Evolutionary conservation across 2,797 vertebrate genomes (phyloP).

Genomic region (Eurystomus glaucurus): DNA sequence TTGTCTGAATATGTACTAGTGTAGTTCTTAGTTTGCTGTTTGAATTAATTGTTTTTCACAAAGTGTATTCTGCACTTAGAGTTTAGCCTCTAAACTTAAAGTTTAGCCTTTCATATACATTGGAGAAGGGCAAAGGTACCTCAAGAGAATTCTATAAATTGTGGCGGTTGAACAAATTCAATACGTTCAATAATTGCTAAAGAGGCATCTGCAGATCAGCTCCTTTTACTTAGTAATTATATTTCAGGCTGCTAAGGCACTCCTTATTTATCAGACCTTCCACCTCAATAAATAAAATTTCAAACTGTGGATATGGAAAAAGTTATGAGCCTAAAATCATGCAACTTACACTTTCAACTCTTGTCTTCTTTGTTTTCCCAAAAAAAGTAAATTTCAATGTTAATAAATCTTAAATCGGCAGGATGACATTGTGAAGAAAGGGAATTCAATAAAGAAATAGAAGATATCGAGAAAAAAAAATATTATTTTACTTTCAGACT

Average conservation of each 20-base stretch:
- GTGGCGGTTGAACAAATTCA: background rate
- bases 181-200: background rate
- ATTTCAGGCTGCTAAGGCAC: background rate
- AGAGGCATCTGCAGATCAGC: fast-evolving
- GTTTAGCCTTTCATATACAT: background rate
- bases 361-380: background rate
- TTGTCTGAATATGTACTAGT: background rate
- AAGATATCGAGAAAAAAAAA: background rate
- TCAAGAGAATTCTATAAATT: background rate
- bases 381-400: background rate
- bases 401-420: background rate
- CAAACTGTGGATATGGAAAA: background rate
- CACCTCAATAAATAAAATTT: background rate
- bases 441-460: background rate
- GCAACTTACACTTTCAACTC: background rate
- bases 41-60: background rate
- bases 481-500: background rate
- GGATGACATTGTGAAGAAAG: background rate
- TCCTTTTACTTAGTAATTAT: background rate
- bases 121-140: background rate
- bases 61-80: background rate
- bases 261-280: background rate
- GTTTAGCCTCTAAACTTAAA: background rate
- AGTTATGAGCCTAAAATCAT: background rate
- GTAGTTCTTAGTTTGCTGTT: background rate